Base-by-base conservation (phyloP, 2,888 invertebrate genomes). In the Entomobrya proxima region DNA sequence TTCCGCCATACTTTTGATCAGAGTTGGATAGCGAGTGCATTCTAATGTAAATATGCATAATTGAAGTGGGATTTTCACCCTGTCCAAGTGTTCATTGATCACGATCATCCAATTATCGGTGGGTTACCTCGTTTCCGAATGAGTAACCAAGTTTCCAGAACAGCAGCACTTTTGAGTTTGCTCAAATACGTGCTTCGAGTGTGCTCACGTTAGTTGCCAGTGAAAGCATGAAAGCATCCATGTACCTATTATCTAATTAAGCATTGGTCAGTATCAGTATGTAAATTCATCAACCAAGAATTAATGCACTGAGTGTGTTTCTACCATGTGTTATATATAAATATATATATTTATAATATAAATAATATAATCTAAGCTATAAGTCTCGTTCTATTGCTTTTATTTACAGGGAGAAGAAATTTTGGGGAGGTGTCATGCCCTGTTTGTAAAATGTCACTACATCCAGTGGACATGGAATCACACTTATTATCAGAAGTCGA, bases 401-500 rank as follows among this genome's bases (percentile, higher is more conserved):
- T 44, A 9, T 52, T 86, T 83, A 15, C 80, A 90, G 90, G 90
- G 74, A 86, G 88, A 79, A 76, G 90, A 35, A 86, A 85, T 44
- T 84, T 83, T 52, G 89, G 89, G 52, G 88, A 88, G 40, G 21
- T 89, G n/a, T 96, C 94, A 91, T 98, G 98, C 92, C 98, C 98
- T 0, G 95, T 96, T 0, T 98, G 98, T 92, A 96, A 97, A 88
- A 94, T 96, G 86, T 96, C 97, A 2, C 93, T 98, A 58, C 93
- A 97, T 69, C 94, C 95, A 1, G 95, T 95, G 1, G 98, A 98
- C 92, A 93, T 97, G n/a, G 96, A 96, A 90, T 93, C 95, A 32
- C 98, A 98, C 92, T 94, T 96, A 89, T 92, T 94, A 69, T 93
- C 96, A 87, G 98, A 98, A 92, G 93, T 97, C 88, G 95, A 96